A percentile compares a stretch with the other conserved stretches of the same genome.
Conservation (phyloP, 2,113 vertebrate species). For the Epinephelus moara region DNA sequence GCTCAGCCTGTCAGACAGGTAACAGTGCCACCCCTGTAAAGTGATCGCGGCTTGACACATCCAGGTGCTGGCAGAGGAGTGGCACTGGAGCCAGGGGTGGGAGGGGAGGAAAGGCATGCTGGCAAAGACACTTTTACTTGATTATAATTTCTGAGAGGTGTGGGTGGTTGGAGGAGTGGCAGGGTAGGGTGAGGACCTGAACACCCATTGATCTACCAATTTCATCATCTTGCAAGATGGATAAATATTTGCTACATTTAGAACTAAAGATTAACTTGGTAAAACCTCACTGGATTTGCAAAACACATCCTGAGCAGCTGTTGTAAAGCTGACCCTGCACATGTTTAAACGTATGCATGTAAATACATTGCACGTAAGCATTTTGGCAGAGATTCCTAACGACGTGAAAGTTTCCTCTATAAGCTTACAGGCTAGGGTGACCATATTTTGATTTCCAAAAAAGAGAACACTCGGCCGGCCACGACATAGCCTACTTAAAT, state of each 20-base stretch:
- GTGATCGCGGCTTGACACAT: conserved; percentile 63
- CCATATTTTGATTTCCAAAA: too few relatives aligned
- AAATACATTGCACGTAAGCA: background rate
- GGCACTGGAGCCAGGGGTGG: conserved; percentile 28
- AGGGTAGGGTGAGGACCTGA: background rate
- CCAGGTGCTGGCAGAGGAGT: conserved; percentile 62
- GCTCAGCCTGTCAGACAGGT: conserved; percentile 72
- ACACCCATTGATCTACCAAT: background rate
- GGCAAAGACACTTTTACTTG: conserved; percentile 12
- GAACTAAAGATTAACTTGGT: background rate
- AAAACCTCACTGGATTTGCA: background rate
- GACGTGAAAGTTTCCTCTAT: background rate
- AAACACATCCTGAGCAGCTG: background rate
- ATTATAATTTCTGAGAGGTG: conserved; percentile 14
- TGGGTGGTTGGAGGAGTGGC: background rate
- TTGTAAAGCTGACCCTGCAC: background rate
- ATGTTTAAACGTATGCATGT: background rate
- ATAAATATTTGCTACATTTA: background rate
- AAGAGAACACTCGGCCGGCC: too few relatives aligned
- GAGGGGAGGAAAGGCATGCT: conserved; percentile 33
- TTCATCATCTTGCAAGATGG: background rate
- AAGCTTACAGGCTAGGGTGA: too few relatives aligned
- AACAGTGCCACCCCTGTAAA: conserved; percentile 62
- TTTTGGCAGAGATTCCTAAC: background rate
- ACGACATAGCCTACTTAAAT: too few relatives aligned